These are phyloP conservation scores for Ispidina lecontei DNA, from an alignment of 2,797 vertebrate genomes.

Conservation along the genomic window DNA sequence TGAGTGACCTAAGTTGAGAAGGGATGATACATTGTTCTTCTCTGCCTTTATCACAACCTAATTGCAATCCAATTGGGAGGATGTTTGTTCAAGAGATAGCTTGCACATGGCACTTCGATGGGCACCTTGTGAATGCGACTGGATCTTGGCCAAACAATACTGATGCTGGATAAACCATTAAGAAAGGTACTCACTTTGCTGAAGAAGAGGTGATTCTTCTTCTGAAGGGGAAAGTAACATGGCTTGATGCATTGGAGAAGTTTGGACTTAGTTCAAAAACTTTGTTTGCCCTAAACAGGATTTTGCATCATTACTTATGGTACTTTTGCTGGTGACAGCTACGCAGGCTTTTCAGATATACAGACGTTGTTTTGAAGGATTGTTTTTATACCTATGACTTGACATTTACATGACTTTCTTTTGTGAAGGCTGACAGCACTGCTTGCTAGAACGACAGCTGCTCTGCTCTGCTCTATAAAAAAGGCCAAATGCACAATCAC, in stretches of 20 bases:
- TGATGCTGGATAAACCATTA: not conserved
- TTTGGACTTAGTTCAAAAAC: conserved; percentile 45
- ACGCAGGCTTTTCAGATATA: conserved; percentile 44
- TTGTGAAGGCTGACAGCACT: conserved; percentile 70
- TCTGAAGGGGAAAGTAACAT: not conserved
- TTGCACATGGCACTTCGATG: not conserved
- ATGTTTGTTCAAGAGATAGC: conserved; percentile 21
- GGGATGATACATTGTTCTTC: not conserved
- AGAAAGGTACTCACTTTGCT: not conserved
- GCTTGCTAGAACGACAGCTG: conserved; percentile 66
- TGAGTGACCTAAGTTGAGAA: not conserved
- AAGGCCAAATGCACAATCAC: conserved; percentile 48
- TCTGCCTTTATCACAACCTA: not conserved
- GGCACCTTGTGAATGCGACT: not conserved
- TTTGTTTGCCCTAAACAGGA: conserved; percentile 32
- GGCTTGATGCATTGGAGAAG: not conserved
- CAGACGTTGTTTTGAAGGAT: conserved; percentile 51
- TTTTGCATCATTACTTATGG: conserved; percentile 9
- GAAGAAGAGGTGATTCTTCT: not conserved
- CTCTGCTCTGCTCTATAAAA: conserved; percentile 29
- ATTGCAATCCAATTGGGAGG: not conserved
- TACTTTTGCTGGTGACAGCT: not conserved
- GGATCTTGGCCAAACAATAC: not conserved
- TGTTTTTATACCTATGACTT: conserved; percentile 69
- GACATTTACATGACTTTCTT: conserved; percentile 74